phyloP scores from a whole-genome alignment of 2,113 vertebrate species.

The Nothocercus nigrocapillus region DNA sequence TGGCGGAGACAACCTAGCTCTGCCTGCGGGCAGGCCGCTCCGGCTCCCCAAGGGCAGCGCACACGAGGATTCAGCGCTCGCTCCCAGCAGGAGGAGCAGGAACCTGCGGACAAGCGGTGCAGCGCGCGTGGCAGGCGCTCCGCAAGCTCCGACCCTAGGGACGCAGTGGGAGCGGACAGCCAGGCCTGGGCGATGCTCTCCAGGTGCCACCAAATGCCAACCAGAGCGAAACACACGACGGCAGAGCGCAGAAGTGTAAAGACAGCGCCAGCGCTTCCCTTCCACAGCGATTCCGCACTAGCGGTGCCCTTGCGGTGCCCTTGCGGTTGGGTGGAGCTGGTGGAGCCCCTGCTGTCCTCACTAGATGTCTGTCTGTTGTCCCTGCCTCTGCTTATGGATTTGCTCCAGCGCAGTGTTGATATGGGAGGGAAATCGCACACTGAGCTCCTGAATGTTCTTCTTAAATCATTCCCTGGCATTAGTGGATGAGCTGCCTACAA shows the following conservation, averaged over 20 bases:
- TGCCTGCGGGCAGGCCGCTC: neutral
- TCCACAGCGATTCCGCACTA: neutral
- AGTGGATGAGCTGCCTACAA: neutral
- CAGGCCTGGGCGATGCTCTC: neutral
- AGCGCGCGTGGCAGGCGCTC: neutral
- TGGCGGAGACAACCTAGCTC: neutral
- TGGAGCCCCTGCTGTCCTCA: neutral
- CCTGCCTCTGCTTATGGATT: conserved; percentile 16
- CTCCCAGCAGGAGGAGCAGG: neutral
- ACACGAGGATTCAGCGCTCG: neutral
- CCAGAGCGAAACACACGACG: neutral
- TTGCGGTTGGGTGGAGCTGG: neutral
- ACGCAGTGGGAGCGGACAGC: neutral
- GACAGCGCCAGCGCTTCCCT: neutral
- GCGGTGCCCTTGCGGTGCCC: fast-evolving
- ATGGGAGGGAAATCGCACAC: conserved; percentile 40
- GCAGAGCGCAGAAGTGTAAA: neutral
- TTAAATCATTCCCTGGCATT: conserved; percentile 48
- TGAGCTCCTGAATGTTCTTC: conserved; percentile 28
- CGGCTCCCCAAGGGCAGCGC: neutral
- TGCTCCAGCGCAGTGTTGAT: neutral
- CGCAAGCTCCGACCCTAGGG: neutral
- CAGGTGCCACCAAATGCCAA: too few relatives aligned
- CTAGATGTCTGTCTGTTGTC: conserved; percentile 38
- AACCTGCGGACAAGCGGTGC: neutral